A percentile compares a stretch with the other conserved stretches of the same genome.
phyloP scores from a whole-genome alignment of 1,140 invertebrate species.

The Drosophila saltans region DNA sequence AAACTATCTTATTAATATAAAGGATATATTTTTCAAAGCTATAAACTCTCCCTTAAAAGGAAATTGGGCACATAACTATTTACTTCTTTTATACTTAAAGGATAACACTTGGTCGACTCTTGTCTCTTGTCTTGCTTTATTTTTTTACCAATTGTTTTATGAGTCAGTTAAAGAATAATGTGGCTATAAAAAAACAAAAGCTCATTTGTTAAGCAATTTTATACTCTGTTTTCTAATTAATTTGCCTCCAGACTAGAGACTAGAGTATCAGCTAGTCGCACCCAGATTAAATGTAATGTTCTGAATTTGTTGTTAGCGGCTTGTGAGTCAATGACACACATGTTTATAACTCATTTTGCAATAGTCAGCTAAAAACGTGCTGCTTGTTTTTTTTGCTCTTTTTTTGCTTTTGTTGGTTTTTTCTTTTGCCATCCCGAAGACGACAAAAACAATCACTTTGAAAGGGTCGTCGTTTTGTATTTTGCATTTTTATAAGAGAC shows the following conservation, averaged over 20 bases:
- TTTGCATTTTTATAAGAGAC: conserved; percentile 38
- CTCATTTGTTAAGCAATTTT: conserved; percentile 10
- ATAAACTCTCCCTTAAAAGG: no score
- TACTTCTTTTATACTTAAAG: background rate
- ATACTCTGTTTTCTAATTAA: conserved; percentile 4
- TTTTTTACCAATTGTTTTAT: background rate
- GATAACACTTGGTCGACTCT: background rate
- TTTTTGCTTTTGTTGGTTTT: background rate
- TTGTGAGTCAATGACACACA: conserved; percentile 58
- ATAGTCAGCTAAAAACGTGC: conserved; percentile 57
- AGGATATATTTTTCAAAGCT: no score
- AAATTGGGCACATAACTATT: no score
- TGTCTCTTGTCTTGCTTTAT: no score
- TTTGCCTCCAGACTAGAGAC: background rate
- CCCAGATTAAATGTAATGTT: conserved; percentile 13
- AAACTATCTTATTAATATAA: no score
- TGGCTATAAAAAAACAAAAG: conserved; percentile 3
- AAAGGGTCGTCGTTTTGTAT: conserved; percentile 59
- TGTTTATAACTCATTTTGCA: conserved; percentile 69
- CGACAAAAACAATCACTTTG: conserved; percentile 67
- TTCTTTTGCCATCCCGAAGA: conserved; percentile 5
- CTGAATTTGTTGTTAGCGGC: conserved; percentile 25
- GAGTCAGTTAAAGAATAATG: conserved; percentile 9
- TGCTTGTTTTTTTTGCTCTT: background rate
- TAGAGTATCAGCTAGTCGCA: conserved; percentile 15